Evolutionary conservation across 1,140 invertebrate species (phyloP), one percentile per base, ranked within the genome.

Genomic region (Euura saliciscinereae): DNA sequence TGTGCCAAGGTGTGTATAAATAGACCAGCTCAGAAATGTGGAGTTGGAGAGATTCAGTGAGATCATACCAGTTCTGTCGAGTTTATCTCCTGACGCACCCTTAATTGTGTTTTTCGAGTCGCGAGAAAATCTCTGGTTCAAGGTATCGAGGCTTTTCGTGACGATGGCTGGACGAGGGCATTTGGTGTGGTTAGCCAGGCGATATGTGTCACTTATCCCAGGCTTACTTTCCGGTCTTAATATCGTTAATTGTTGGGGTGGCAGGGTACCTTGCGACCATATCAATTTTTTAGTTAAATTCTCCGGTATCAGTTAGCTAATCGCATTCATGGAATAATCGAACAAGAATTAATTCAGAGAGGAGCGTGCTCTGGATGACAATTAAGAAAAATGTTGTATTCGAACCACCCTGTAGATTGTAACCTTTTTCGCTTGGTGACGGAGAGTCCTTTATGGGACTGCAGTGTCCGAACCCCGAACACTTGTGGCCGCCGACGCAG

Each of bases 61-160:
- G 51, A 59, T 59, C 45, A 71, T 66, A 78, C 76, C 79, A 65
- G 28, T 77, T 64, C 74, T 73, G 71, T 79, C 74, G 42, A 78
- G 78, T 70, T 80, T 80, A 69, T 83, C 79, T 59, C 73, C 79
- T 75, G 80, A 82, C 78, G 80, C 78, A 80, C 79, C 82, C 77
- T 75, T 80, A 73, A 68, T 74, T 68, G 75, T 74, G 77, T 79
- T 80, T 79, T 81, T 82, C 78, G 76, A 80, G 71, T 75, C 70
- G 7, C 75, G 72, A 65, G 13, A 73, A 11, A 71, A 6, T 66
- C 69, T 69, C 6, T 71, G 68, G 2, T 71, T 68, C 11, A 77
- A 73, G 8, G 74, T 44, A 2, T 74, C 74, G 42, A 77, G 73
- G 65, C 72, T 78, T 73, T 73, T 80, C 6, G 74, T 76, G 44